phyloP scores from a whole-genome alignment of 2,113 vertebrate species.

The Labrus mixtus region DNA sequence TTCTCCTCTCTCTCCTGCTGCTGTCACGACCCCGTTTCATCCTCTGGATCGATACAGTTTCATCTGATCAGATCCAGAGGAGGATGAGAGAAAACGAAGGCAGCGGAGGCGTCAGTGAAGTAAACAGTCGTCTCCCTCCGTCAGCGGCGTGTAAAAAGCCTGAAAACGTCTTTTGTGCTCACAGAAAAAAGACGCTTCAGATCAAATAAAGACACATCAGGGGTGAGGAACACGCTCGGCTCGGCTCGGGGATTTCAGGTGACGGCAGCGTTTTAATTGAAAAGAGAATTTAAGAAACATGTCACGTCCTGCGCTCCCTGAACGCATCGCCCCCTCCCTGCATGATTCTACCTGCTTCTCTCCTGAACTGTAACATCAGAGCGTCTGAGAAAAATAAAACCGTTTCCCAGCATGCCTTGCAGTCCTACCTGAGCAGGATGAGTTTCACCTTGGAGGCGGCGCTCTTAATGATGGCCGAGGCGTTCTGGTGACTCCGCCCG shows the following conservation, averaged over 20 bases:
- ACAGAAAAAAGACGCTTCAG: neutral
- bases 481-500: slow-evolving; percentile 97
- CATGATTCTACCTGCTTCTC: neutral
- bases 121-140: neutral
- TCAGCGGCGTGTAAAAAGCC: neutral
- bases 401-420: slow-evolving; percentile 49
- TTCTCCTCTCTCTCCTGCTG: neutral
- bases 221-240: neutral
- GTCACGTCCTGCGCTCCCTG: slow-evolving; percentile 7
- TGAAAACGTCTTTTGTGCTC: neutral
- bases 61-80: slow-evolving; percentile 10
- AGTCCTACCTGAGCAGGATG: slow-evolving; percentile 92
- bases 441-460: slow-evolving; percentile 91
- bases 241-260: neutral
- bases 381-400: no score
- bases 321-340: slow-evolving; percentile 1
- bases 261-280: neutral
- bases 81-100: neutral
- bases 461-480: slow-evolving; percentile 96
- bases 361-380: neutral
- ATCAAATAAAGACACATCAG: neutral
- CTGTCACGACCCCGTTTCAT: slow-evolving; percentile 13
- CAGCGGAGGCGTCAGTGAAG: neutral
- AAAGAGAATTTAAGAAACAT: slow-evolving; percentile 4
- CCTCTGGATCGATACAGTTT: slow-evolving; percentile 9